A percentile compares a stretch with the other conserved stretches of the same genome.
These are phyloP conservation scores for Gisinianus flammeolus DNA, from an alignment of 2,888 invertebrate species.

Conservation along the genomic window DNA sequence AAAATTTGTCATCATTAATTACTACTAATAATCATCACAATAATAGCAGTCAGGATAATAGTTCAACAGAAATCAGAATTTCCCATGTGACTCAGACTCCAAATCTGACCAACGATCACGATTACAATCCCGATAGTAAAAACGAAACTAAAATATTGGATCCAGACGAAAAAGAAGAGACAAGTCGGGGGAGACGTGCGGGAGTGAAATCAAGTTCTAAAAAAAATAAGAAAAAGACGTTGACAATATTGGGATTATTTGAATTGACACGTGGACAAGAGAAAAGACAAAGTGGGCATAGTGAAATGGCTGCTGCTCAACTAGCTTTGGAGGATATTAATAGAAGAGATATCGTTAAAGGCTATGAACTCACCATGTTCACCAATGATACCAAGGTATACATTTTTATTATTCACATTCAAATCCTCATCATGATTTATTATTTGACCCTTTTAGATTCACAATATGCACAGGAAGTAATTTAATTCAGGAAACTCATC, in stretches of 20 bases:
- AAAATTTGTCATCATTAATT: no score
- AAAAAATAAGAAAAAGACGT: conserved; percentile 17
- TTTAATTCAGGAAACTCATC: no score
- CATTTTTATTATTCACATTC: neutral
- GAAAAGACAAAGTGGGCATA: conserved; percentile 72
- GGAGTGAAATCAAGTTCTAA: neutral
- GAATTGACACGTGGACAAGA: conserved; percentile 71
- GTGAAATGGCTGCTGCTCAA: conserved; percentile 77
- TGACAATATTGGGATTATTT: conserved; percentile 76
- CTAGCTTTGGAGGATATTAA: conserved; percentile 83
- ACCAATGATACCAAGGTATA: conserved; percentile 85
- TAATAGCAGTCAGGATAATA: no score
- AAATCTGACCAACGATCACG: no score
- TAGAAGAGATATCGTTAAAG: conserved; percentile 70
- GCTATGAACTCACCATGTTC: conserved; percentile 76
- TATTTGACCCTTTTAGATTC: neutral
- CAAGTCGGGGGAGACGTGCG: neutral
- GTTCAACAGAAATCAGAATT: no score
- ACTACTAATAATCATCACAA: no score
- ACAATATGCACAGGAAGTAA: no score
- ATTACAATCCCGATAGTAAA: no score
- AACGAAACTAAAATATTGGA: no score
- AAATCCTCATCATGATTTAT: neutral
- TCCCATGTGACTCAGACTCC: no score
- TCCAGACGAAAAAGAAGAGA: neutral